phyloP scores from a whole-genome alignment of 1,140 invertebrate genomes.

The Limonius californicus region DNA sequence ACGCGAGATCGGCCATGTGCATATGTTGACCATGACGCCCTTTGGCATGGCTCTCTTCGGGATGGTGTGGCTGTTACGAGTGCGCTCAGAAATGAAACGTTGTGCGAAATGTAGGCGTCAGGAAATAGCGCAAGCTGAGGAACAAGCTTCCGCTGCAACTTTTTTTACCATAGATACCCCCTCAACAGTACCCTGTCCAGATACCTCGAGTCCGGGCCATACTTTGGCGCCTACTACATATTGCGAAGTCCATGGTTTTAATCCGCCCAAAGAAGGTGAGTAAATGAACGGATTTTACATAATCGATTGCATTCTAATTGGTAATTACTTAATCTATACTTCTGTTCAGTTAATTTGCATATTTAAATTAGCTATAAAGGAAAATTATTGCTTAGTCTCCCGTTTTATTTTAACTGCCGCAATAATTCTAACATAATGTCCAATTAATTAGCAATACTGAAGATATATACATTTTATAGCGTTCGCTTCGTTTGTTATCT shows the following conservation, averaged over 20 bases:
- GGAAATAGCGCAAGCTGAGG: slow-evolving; percentile 43
- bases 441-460: no score
- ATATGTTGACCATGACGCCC: slow-evolving; percentile 36
- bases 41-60: slow-evolving; percentile 73
- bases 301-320: neutral
- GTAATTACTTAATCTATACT: no score
- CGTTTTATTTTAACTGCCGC: no score
- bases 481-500: no score
- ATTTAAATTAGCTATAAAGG: no score
- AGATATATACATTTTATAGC: no score
- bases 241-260: slow-evolving; percentile 59
- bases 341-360: no score
- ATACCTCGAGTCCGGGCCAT: slow-evolving; percentile 20
- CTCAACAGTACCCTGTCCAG: slow-evolving; percentile 17
- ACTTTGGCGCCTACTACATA: slow-evolving; percentile 50
- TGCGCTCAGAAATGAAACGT: slow-evolving; percentile 69
- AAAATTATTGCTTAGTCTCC: no score
- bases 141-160: slow-evolving; percentile 47
- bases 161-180: slow-evolving; percentile 55
- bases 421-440: no score
- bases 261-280: slow-evolving; percentile 57
- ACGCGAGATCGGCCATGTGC: slow-evolving; percentile 18
- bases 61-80: slow-evolving; percentile 75
- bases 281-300: neutral
- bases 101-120: slow-evolving; percentile 65